Conservation (phyloP, 2,113 vertebrate genomes). For the Vulpes vulpes region DNA sequence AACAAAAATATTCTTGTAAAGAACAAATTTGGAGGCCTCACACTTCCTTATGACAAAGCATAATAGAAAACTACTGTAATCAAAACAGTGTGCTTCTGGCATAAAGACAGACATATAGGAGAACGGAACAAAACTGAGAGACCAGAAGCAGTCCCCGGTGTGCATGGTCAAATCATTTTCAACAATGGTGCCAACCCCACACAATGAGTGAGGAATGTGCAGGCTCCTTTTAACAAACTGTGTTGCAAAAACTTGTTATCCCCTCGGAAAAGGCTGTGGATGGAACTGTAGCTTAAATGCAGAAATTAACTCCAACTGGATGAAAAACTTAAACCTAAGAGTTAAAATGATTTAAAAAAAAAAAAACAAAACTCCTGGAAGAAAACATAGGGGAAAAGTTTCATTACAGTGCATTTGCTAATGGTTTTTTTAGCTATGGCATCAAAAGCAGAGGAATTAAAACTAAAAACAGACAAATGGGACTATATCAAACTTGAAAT, state of each 20-base stretch:
- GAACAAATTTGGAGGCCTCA: background rate
- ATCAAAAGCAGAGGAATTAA: background rate
- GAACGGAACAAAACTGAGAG: background rate
- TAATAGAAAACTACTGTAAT: background rate
- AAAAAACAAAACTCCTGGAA: background rate
- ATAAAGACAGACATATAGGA: background rate
- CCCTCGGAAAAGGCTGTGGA: background rate
- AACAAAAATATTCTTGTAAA: background rate
- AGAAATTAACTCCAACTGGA: background rate
- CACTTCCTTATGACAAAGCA: background rate
- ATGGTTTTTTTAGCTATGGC: background rate
- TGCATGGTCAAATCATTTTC: background rate
- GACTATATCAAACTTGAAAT: background rate
- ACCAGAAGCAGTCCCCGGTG: background rate
- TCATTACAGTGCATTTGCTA: background rate
- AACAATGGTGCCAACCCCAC: background rate
- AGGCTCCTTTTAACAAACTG: background rate
- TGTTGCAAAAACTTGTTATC: background rate
- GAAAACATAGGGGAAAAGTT: background rate
- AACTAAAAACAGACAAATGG: background rate
- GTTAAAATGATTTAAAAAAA: background rate
- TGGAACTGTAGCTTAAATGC: background rate
- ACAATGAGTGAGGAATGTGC: too few species aligned
- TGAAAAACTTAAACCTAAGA: background rate
- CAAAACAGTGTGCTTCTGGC: background rate